These are phyloP conservation scores for Orestias chungarensis DNA, from an alignment of 2,797 vertebrate genomes.

Conservation along the genomic window DNA sequence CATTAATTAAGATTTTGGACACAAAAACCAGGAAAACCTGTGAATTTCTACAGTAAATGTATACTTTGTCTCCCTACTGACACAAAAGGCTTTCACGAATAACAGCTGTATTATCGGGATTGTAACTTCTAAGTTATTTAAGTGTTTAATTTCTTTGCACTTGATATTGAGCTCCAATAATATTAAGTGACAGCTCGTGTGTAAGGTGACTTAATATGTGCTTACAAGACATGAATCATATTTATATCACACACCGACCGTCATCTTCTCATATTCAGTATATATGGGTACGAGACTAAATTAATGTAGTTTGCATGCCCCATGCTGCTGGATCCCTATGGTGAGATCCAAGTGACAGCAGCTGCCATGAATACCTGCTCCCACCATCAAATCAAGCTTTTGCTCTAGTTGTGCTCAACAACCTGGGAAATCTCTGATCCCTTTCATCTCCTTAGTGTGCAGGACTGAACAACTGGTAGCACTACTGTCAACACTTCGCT, in stretches of 20 bases:
- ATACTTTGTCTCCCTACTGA: not conserved
- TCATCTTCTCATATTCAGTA: constrained; percentile 13
- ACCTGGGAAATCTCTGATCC: constrained; percentile 54
- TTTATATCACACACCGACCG: not conserved
- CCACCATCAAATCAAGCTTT: constrained; percentile 34
- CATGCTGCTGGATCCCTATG: constrained; percentile 26
- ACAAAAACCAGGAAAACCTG: not conserved
- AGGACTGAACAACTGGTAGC: constrained; percentile 66
- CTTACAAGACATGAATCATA: not conserved
- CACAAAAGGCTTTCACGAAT: not conserved
- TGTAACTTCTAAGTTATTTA: too few relatives aligned
- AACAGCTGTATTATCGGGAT: not conserved
- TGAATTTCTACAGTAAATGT: not conserved
- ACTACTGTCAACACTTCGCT: constrained; percentile 61
- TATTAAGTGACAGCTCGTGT: not conserved
- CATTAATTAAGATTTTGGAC: not conserved
- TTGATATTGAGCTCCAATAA: not conserved
- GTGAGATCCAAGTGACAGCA: constrained; percentile 51
- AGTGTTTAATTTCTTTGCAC: not conserved
- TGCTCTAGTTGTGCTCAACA: constrained; percentile 45
- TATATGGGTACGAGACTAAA: constrained; percentile 12
- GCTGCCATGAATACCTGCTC: constrained; percentile 54
- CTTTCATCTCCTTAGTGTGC: constrained; percentile 62
- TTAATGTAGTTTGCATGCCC: constrained; percentile 16
- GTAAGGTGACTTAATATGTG: constrained; percentile 8